Conservation (phyloP, 2,888 invertebrate genomes). For the Apodemia hepburni region DNA sequence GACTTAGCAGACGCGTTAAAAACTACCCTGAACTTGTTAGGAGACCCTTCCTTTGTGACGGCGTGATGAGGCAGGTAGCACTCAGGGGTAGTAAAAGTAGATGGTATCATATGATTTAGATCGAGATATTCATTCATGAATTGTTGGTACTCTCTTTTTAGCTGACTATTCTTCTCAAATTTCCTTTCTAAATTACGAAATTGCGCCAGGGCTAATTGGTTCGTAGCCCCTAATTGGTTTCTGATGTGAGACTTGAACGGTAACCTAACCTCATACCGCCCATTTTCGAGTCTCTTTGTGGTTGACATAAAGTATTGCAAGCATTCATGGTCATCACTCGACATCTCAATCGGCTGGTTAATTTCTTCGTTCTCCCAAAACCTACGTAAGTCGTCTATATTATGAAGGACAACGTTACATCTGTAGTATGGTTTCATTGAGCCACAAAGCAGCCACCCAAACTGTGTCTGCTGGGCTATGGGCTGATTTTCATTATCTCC, state of each 20-base stretch:
- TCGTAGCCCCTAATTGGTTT: conserved; percentile 29
- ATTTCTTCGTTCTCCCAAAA: conserved; percentile 21
- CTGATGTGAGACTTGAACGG: conserved; percentile 26
- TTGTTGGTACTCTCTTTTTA: conserved; percentile 18
- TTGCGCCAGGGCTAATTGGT: conserved; percentile 30
- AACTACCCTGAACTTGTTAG: conserved; percentile 13
- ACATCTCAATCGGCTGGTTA: background rate
- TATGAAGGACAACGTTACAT: conserved; percentile 23
- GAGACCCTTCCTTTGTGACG: conserved; percentile 5
- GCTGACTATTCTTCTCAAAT: conserved; percentile 16
- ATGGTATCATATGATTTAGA: conserved; percentile 28
- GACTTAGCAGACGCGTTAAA: conserved; percentile 16
- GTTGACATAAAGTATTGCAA: conserved; percentile 20
- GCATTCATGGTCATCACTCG: conserved; percentile 19
- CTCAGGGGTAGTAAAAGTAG: background rate
- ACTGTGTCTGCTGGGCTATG: conserved; percentile 27
- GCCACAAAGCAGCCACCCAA: conserved; percentile 32
- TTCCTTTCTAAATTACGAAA: conserved; percentile 29
- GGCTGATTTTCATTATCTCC: conserved; percentile 13
- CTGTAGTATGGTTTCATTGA: conserved; percentile 11
- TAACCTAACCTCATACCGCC: conserved; percentile 27
- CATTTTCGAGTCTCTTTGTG: conserved; percentile 24
- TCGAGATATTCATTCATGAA: conserved; percentile 29
- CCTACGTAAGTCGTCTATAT: conserved; percentile 16
- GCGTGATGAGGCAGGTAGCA: conserved; percentile 19